Conservation (phyloP, 2,113 vertebrate genomes). For the Dipodomys stephensi region DNA sequence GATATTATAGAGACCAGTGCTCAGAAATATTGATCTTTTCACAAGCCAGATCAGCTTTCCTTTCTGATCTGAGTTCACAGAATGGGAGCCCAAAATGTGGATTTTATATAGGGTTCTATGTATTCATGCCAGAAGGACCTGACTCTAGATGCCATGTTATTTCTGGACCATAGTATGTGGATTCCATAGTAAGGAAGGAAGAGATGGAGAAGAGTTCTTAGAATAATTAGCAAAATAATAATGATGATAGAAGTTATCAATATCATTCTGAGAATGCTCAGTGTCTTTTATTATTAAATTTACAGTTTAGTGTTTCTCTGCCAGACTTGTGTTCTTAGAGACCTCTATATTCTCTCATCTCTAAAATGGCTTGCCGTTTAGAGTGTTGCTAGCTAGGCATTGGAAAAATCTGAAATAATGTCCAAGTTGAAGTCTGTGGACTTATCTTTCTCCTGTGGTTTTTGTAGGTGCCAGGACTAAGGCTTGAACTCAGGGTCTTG, state of each 20-base stretch:
- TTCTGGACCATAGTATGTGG: not conserved
- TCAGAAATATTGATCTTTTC: slow-evolving; percentile 24
- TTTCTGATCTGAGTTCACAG: slow-evolving; percentile 38
- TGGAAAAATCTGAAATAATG: slow-evolving; percentile 25
- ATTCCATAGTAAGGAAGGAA: not conserved
- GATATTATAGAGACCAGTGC: slow-evolving; percentile 33
- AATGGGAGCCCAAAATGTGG: slow-evolving; percentile 36
- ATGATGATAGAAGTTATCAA: not conserved
- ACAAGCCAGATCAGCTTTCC: slow-evolving; percentile 39
- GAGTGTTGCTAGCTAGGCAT: not conserved
- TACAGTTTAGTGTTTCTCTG: not conserved
- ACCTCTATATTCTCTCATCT: not conserved
- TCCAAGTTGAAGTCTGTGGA: not conserved
- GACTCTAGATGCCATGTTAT: not conserved
- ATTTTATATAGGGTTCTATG: not conserved
- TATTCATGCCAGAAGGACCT: not conserved
- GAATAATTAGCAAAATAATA: not conserved
- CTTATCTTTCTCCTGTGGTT: not conserved
- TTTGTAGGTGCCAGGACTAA: too few relatives aligned
- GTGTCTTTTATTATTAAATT: not conserved
- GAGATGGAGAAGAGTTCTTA: not conserved
- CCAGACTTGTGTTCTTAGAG: not conserved
- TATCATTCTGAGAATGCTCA: not conserved
- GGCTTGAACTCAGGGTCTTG: too few relatives aligned
- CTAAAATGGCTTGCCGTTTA: not conserved